Conservation (phyloP, 64 coral and sea anemone species). For the Platygyra sinensis region DNA sequence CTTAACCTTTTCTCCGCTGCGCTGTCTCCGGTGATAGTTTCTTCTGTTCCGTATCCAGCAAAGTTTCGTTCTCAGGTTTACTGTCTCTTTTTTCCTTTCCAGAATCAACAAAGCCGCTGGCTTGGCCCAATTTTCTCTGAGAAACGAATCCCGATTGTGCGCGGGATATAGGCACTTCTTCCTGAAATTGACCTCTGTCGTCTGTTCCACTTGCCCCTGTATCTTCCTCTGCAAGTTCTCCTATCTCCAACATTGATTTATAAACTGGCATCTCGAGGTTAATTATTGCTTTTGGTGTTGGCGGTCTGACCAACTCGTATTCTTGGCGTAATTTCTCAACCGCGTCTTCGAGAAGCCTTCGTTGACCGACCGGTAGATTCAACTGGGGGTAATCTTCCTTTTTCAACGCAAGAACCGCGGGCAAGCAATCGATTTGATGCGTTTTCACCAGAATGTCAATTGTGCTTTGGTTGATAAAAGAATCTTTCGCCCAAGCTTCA, state of each 20-base stretch:
- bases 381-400: slow-evolving; percentile 77
- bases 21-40: background rate
- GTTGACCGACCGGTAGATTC: slow-evolving; percentile 87
- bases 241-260: slow-evolving; percentile 77
- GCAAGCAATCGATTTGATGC: slow-evolving; percentile 91
- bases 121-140: slow-evolving; percentile 31
- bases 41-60: slow-evolving; percentile 7
- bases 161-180: background rate
- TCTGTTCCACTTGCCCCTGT: background rate
- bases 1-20: slow-evolving; percentile 38
- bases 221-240: slow-evolving; percentile 26
- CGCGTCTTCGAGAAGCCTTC: slow-evolving; percentile 89
- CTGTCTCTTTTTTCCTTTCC: slow-evolving; percentile 54
- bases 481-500: slow-evolving; percentile 95
- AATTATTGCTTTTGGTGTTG: slow-evolving; percentile 82
- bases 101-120: slow-evolving; percentile 39
- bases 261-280: slow-evolving; percentile 82
- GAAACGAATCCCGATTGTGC: slow-evolving; percentile 1
- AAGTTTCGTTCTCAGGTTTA: slow-evolving; percentile 19
- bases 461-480: slow-evolving; percentile 86
- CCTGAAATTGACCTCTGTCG: background rate
- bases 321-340: slow-evolving; percentile 94
- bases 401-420: slow-evolving; percentile 87
- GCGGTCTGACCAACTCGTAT: slow-evolving; percentile 79
- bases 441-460: slow-evolving; percentile 80